Evolutionary conservation across 2,888 invertebrate genomes (phyloP), one percentile per base, ranked within the genome.

Genomic region (Lepas anatifera): DNA sequence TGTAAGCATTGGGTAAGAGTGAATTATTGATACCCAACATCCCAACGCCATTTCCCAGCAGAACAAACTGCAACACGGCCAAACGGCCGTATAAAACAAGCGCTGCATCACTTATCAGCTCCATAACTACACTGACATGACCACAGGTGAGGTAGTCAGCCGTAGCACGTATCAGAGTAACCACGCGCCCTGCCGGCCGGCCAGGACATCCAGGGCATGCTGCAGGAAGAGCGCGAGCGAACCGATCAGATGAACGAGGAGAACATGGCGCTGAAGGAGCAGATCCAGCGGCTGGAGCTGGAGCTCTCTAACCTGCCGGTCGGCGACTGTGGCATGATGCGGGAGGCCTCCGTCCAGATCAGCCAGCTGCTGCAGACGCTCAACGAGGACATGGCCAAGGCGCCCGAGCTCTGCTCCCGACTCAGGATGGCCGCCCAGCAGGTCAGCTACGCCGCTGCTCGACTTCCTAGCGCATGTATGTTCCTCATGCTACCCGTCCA

Each of bases 211-310:
- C 32, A 25, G 1, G 22, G 16, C 18, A 18, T 22, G 35, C 35
- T 58, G 58, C 32, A 58, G 35, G 18, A 32, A 35, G 58, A 35
- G 58, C 58, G 58, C 11, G 58, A 58, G 35, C 58, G 58, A 10
- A 58, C 32, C 22, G 22, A 32, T 18, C 58, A 58, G 32, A 58
- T 58, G 58, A 35, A 58, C 32, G 16, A 58, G 35, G 58, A 58
- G 7, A 58, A 58, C 58, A 32, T 13, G 10, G 32, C 25, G 13
- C 35, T 35, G 58, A 32, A 22, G 32, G 58, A 35, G 58, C 13
- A 13, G 35, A 58, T 58, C 58, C 58, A 58, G 58, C 58, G 58
- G 35, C 58, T 58, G 58, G 58, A 58, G 58, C 13, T 58, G 58
- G 58, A 58, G 6, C 58, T 58, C 22, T 58, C 58, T 22, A 58